phyloP scores from a whole-genome alignment of 2,113 vertebrate species.

The Sialia sialis region DNA sequence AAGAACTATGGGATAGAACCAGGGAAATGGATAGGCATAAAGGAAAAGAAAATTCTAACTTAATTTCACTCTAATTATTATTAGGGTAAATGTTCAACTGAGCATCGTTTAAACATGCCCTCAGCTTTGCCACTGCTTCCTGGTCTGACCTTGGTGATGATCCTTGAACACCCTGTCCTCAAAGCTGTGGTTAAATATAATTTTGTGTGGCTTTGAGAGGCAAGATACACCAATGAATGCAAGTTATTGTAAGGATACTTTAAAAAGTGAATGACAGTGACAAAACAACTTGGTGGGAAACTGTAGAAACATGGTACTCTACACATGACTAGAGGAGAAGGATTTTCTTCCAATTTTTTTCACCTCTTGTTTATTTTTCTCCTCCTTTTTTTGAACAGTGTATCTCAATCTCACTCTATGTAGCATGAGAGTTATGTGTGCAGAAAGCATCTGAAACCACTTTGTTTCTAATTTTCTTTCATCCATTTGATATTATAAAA shows the following conservation, averaged over 20 bases:
- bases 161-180: not conserved
- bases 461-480: slow-evolving; percentile 50
- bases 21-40: not conserved
- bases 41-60: not conserved
- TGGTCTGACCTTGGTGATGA: not conserved
- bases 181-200: not conserved
- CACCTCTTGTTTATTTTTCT: not conserved
- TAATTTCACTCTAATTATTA: not conserved
- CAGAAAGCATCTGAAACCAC: slow-evolving; percentile 22
- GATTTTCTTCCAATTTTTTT: not conserved
- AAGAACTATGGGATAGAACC: not conserved
- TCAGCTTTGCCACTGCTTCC: not conserved
- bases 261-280: not conserved
- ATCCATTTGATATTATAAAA: not conserved
- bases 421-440: not conserved
- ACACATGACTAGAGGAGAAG: not conserved
- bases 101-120: not conserved
- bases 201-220: not conserved
- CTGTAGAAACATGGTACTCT: not conserved
- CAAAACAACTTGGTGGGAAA: not conserved
- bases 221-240: not conserved
- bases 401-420: not conserved
- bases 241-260: not conserved
- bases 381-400: not conserved
- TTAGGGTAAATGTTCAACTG: not conserved